Evolutionary conservation across 1,140 invertebrate species (phyloP).

Genomic region (Zaprionus inermis): DNA sequence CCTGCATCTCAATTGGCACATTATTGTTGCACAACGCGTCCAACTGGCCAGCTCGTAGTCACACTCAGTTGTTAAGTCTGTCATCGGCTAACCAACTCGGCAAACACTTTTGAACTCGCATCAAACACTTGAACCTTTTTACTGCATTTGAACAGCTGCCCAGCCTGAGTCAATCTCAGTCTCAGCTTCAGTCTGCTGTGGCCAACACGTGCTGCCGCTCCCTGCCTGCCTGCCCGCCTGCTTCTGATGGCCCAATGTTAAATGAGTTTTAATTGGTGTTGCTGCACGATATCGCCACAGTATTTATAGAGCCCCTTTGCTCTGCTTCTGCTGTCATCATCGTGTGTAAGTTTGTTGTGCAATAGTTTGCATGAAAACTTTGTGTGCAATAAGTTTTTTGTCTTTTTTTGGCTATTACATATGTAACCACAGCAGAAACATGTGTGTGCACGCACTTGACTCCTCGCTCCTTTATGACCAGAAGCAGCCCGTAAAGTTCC

Average conservation of each 20-base stretch:
- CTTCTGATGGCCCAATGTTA: slow-evolving; percentile 54
- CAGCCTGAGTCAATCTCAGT: slow-evolving; percentile 12
- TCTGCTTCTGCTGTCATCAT: slow-evolving; percentile 31
- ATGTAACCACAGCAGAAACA: slow-evolving; percentile 43
- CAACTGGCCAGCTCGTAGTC: slow-evolving; percentile 59
- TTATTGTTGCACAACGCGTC: slow-evolving; percentile 43
- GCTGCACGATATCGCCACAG: slow-evolving; percentile 58
- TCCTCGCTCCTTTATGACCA: slow-evolving; percentile 22
- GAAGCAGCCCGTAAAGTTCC: slow-evolving; percentile 62
- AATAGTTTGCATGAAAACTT: slow-evolving; percentile 75
- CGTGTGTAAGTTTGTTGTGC: slow-evolving; percentile 44
- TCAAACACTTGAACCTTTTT: slow-evolving; percentile 72
- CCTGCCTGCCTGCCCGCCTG: slow-evolving; percentile 5
- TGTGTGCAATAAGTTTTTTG: slow-evolving; percentile 63
- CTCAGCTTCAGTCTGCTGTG: background rate
- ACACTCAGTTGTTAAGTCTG: slow-evolving; percentile 56
- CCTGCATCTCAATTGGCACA: slow-evolving; percentile 17
- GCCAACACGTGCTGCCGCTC: slow-evolving; percentile 5
- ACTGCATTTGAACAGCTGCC: slow-evolving; percentile 52
- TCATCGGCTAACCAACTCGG: slow-evolving; percentile 36
- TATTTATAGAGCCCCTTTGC: slow-evolving; percentile 27
- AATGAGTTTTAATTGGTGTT: slow-evolving; percentile 81
- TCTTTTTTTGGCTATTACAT: slow-evolving; percentile 50
- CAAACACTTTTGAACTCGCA: slow-evolving; percentile 70
- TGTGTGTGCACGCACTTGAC: slow-evolving; percentile 15